These are phyloP conservation scores for Diaperis boleti DNA, from an alignment of 2,888 invertebrate species.

Conservation along the genomic window DNA sequence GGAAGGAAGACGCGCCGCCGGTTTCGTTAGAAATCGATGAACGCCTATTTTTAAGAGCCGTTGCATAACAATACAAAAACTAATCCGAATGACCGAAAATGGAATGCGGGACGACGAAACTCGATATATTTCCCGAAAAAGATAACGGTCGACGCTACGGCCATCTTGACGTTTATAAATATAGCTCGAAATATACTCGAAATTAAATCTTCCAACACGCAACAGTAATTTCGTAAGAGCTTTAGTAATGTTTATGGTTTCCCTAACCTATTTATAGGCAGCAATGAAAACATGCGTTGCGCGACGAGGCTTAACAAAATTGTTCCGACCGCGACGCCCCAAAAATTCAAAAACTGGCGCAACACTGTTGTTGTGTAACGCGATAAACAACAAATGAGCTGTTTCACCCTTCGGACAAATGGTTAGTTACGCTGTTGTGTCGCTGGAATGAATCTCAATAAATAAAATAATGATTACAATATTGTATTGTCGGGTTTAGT, in stretches of 20 bases:
- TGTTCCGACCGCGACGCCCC: slow-evolving; percentile 4
- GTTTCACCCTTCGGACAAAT: neutral
- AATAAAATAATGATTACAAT: too few relatives aligned
- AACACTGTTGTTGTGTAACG: neutral
- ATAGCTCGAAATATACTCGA: slow-evolving; percentile 55
- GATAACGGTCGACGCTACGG: slow-evolving; percentile 33
- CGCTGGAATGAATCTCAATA: too few relatives aligned
- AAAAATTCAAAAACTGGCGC: neutral
- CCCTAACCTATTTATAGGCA: slow-evolving; percentile 50
- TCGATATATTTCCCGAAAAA: slow-evolving; percentile 10
- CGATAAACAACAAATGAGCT: neutral
- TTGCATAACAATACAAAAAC: neutral
- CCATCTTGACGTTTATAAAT: slow-evolving; percentile 55
- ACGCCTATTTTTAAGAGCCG: neutral
- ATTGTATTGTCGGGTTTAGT: too few relatives aligned
- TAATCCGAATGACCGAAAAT: neutral
- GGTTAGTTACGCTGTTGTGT: too few relatives aligned
- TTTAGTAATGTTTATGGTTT: slow-evolving; percentile 51
- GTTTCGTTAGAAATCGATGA: neutral
- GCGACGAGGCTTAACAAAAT: slow-evolving; percentile 39
- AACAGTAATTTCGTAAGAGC: slow-evolving; percentile 55
- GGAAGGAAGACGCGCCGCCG: too few relatives aligned
- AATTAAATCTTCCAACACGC: slow-evolving; percentile 57
- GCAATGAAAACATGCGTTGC: slow-evolving; percentile 44
- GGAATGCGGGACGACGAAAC: neutral